These are phyloP conservation scores for Hylyphantes graminicola DNA, from an alignment of 1,140 invertebrate genomes.

Conservation along the genomic window DNA sequence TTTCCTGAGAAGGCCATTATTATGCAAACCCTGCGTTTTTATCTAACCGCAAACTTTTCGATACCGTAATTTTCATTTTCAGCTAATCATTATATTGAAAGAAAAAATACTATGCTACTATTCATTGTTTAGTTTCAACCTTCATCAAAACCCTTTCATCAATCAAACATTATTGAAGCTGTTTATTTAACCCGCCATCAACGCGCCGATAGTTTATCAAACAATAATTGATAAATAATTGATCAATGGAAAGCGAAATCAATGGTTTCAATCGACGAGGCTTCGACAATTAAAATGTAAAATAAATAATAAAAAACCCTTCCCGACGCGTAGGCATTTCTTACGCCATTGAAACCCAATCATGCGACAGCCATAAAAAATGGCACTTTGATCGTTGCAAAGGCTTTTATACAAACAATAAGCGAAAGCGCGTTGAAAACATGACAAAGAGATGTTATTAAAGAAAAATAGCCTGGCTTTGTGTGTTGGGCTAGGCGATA, in stretches of 20 bases:
- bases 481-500: background rate
- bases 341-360: background rate
- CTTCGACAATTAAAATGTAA: conserved; percentile 22
- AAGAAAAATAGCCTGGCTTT: conserved; percentile 13
- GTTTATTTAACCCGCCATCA: background rate
- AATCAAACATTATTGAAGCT: too few relatives aligned
- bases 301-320: background rate
- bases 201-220: conserved; percentile 15
- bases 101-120: too few relatives aligned
- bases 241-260: conserved; percentile 10
- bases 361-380: conserved; percentile 10
- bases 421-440: conserved; percentile 29
- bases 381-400: background rate
- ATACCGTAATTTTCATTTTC: too few relatives aligned
- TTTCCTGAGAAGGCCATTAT: too few relatives aligned
- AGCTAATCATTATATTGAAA: too few relatives aligned
- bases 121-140: too few relatives aligned
- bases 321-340: background rate
- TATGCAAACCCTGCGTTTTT: too few relatives aligned
- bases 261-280: background rate
- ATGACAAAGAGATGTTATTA: conserved; percentile 43
- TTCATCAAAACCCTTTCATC: too few relatives aligned
- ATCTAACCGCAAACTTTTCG: too few relatives aligned
- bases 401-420: conserved; percentile 13
- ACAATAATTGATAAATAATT: conserved; percentile 23